These are phyloP conservation scores for Apodemus speciosus DNA, from an alignment of 2,113 vertebrate genomes.

Conservation along the genomic window DNA sequence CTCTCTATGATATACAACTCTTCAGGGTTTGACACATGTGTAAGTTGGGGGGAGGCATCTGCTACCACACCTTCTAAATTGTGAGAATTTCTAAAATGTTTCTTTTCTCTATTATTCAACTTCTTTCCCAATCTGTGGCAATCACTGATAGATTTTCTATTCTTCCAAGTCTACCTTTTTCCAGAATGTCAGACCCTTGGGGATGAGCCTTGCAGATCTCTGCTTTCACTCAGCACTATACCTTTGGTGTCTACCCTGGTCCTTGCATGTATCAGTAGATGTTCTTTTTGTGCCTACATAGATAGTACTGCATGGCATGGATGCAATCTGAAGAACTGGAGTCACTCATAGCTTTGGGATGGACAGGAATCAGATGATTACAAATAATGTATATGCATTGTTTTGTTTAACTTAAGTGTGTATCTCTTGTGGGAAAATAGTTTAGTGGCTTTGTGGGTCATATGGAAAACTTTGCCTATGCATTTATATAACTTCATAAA, in stretches of 20 bases:
- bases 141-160: not conserved
- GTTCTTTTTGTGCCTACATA: fast-evolving
- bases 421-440: not conserved
- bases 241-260: not conserved
- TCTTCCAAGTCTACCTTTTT: not conserved
- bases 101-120: fast-evolving
- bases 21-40: not conserved
- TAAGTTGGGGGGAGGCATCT: not conserved
- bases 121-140: not conserved
- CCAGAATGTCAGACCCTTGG: not conserved
- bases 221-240: not conserved
- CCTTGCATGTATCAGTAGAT: fast-evolving
- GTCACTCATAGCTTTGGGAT: not conserved
- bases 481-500: not conserved
- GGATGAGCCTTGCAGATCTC: too few relatives aligned
- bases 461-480: not conserved
- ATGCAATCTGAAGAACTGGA: not conserved
- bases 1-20: not conserved
- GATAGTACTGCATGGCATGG: fast-evolving
- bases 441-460: not conserved
- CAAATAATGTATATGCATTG: not conserved
- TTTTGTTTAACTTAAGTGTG: not conserved
- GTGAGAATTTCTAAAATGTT: not conserved
- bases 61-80: fast-evolving
- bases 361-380: not conserved